Conservation (phyloP, 2,797 vertebrate genomes). For the Pteropus rufus region DNA sequence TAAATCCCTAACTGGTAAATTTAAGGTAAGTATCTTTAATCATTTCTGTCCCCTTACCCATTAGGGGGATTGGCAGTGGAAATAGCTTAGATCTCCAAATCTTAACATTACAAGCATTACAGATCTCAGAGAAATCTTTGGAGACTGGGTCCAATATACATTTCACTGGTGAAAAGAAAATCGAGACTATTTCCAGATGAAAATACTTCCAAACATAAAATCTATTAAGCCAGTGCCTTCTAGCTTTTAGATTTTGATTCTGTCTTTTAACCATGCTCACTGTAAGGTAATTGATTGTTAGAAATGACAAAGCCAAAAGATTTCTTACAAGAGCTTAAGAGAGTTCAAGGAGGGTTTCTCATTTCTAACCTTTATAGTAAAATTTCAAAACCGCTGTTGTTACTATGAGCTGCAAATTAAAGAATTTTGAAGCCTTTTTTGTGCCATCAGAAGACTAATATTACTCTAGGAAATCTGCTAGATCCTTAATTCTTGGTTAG, state of each 20-base stretch:
- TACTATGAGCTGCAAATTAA: not conserved
- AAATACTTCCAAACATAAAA: constrained; percentile 36
- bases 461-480: not conserved
- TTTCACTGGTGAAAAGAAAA: not conserved
- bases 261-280: constrained; percentile 27
- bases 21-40: constrained; percentile 57
- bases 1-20: constrained; percentile 33
- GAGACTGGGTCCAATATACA: not conserved
- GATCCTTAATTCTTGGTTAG: not conserved
- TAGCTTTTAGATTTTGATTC: constrained; percentile 42
- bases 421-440: not conserved
- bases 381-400: constrained; percentile 11
- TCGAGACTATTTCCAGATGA: not conserved
- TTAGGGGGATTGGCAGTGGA: not conserved
- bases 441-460: not conserved
- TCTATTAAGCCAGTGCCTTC: constrained; percentile 15
- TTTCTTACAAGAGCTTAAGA: constrained; percentile 35
- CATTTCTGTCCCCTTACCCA: constrained; percentile 9
- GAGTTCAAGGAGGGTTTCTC: not conserved
- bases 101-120: not conserved
- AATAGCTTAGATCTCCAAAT: constrained; percentile 14
- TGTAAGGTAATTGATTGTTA: constrained; percentile 37
- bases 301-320: constrained; percentile 9
- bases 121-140: not conserved
- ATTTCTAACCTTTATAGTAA: not conserved